Evolutionary conservation across 2,113 vertebrate species (phyloP).

Genomic region (Nothocercus julius): DNA sequence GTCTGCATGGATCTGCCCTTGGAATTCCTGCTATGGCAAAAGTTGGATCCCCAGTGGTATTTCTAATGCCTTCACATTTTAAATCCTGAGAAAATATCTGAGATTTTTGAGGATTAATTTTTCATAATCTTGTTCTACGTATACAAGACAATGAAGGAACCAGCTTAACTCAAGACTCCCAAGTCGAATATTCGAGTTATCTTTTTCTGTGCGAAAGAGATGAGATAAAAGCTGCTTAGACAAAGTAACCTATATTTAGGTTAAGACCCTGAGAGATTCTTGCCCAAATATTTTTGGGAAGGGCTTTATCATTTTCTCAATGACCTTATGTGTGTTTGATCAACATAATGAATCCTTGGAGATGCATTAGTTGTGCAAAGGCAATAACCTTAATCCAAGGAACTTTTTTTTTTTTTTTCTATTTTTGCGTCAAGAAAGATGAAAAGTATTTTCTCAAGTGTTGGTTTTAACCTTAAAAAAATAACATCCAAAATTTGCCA

Average conservation of each 20-base stretch:
- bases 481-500: neutral
- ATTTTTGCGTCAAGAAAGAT: neutral
- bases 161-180: neutral
- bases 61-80: neutral
- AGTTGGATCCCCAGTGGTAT: neutral
- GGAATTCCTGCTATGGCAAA: neutral
- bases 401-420: neutral
- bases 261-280: slow-evolving; percentile 19
- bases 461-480: neutral
- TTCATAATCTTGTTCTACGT: neutral
- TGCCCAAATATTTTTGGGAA: slow-evolving; percentile 1
- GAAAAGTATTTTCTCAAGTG: neutral
- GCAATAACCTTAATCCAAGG: slow-evolving; percentile 25
- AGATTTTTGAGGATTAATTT: neutral
- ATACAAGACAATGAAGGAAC: neutral
- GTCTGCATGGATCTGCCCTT: neutral
- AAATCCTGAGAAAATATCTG: neutral
- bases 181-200: neutral
- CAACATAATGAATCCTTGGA: neutral
- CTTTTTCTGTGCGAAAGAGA: neutral
- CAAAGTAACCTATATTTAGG: neutral
- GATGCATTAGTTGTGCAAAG: neutral
- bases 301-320: neutral
- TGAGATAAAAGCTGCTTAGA: slow-evolving; percentile 1
- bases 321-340: slow-evolving; percentile 25